A percentile compares a stretch with the other conserved stretches of the same genome.
These are phyloP conservation scores for Ptyas mucosa DNA, from an alignment of 2,113 vertebrate species.

Conservation along the genomic window DNA sequence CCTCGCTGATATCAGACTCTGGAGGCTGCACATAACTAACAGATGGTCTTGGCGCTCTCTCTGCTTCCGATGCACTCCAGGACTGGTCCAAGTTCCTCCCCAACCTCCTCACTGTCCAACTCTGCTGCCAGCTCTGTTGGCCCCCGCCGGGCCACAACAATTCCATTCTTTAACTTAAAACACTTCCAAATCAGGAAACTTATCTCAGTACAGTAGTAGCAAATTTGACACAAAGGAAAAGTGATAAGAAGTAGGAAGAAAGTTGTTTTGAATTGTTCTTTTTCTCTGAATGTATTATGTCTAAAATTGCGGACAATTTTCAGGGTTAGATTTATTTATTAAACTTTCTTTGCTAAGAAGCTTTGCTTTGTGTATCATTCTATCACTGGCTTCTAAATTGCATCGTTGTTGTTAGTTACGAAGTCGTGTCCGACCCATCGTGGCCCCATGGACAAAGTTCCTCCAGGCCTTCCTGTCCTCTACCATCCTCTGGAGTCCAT, in stretches of 20 bases:
- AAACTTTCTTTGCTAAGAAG: neutral
- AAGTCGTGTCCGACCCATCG: no score
- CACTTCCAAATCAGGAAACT: neutral
- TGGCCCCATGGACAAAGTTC: no score
- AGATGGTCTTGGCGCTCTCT: no score
- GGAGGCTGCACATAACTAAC: no score
- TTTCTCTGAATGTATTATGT: neutral
- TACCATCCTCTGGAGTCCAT: no score
- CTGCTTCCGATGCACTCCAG: no score
- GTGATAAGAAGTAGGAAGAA: neutral
- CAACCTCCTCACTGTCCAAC: no score
- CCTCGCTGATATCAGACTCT: no score
- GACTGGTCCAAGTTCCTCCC: no score
- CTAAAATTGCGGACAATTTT: neutral
- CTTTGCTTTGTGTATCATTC: constrained; percentile 29
- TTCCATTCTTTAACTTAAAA: neutral
- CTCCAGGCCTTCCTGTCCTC: no score
- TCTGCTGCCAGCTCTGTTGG: no score
- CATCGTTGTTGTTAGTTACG: neutral
- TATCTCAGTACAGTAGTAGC: neutral
- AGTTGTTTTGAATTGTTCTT: neutral
- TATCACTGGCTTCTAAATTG: neutral
- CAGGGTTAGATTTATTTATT: constrained; percentile 14
- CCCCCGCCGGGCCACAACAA: no score
- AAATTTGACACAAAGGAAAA: neutral